phyloP scores from a whole-genome alignment of 53 echinoderm and acorn worm species.

The Temnopleurus reevesii region DNA sequence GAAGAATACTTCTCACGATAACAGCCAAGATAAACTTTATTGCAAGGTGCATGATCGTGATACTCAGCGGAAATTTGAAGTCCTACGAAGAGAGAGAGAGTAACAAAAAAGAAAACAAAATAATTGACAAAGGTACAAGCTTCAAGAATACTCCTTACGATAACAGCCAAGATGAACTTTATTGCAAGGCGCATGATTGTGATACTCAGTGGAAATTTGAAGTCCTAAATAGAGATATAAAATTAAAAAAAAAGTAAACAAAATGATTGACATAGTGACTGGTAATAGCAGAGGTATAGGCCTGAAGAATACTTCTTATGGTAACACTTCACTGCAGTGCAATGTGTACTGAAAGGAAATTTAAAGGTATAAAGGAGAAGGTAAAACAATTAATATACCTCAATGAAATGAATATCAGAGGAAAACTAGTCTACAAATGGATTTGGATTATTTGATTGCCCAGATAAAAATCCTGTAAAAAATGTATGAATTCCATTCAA shows the following conservation, averaged over 20 bases:
- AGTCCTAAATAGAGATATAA: conserved; percentile 58
- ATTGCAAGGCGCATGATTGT: conserved; percentile 85
- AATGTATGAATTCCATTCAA: too few species aligned
- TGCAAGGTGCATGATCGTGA: conserved; percentile 87
- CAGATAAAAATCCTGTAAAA: too few species aligned
- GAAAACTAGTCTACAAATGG: too few species aligned
- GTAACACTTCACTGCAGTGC: conserved; percentile 72
- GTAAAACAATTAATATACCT: too few species aligned
- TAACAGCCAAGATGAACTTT: conserved; percentile 79
- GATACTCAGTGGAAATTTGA: conserved; percentile 80
- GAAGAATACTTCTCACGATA: conserved; percentile 60
- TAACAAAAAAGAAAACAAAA: too few species aligned
- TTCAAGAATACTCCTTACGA: conserved; percentile 59
- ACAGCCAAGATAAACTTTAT: conserved; percentile 82
- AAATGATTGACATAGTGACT: conserved; percentile 67
- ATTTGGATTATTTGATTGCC: too few species aligned
- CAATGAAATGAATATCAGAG: too few species aligned
- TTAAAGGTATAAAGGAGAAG: too few species aligned
- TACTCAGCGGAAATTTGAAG: conserved; percentile 79
- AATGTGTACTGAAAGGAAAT: conserved; percentile 85
- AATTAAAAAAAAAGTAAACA: too few species aligned
- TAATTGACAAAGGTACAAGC: conserved; percentile 55
- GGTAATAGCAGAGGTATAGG: conserved; percentile 57
- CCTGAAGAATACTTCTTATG: conserved; percentile 58
- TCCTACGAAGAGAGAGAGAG: too few species aligned